These are phyloP conservation scores for Rhamphomyia laevipes DNA, from an alignment of 2,888 invertebrate genomes.

Conservation along the genomic window DNA sequence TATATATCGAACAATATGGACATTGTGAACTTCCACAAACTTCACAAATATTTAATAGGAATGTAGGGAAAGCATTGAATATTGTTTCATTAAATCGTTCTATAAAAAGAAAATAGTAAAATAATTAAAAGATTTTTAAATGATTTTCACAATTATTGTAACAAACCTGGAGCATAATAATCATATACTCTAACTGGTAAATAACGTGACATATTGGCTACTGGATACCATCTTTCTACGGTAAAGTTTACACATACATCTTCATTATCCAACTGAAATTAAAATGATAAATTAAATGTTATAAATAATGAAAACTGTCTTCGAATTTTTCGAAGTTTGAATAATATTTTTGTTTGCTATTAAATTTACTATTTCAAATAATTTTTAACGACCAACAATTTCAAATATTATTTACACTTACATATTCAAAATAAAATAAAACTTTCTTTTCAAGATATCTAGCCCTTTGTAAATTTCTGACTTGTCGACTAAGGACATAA, in stretches of 20 bases:
- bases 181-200: conserved; percentile 85
- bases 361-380: background rate
- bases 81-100: conserved; percentile 88
- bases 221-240: conserved; percentile 89
- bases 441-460: conserved; percentile 64
- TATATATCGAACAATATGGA: conserved; percentile 82
- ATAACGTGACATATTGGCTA: conserved; percentile 92
- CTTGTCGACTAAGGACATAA: conserved; percentile 68
- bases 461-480: conserved; percentile 74
- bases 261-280: conserved; percentile 61
- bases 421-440: conserved; percentile 86
- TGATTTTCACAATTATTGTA: background rate
- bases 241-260: conserved; percentile 86
- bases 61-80: conserved; percentile 76
- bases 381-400: background rate
- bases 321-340: background rate
- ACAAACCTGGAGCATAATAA: conserved; percentile 86
- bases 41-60: conserved; percentile 81
- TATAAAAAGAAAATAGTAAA: conserved; percentile 34
- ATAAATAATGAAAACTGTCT: background rate
- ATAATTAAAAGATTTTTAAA: background rate
- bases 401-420: conserved; percentile 42
- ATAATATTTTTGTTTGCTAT: too few relatives aligned
- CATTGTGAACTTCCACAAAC: conserved; percentile 92
- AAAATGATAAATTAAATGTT: background rate